Evolutionary conservation across 2,888 invertebrate genomes (phyloP), one percentile per base, ranked within the genome.

Genomic region (Andrena marginata): DNA sequence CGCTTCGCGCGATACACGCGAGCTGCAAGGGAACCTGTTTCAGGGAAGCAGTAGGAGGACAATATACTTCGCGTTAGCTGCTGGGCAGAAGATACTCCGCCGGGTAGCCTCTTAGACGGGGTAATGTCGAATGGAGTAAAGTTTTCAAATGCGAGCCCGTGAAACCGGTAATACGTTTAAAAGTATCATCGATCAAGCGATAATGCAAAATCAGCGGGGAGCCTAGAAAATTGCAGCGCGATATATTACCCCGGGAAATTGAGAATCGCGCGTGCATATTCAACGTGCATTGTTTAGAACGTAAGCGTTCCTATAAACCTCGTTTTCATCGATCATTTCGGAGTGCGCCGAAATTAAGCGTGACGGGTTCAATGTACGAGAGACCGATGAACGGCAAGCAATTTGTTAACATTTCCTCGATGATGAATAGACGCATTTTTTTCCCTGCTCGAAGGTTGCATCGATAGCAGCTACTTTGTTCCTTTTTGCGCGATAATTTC

Each of bases 211-310:
- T 16, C n/a, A 56, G 20, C 33, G 48, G 29, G 31, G 3, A 60
- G n/a, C 33, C 71, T 67, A 72, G 80, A 80, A 80, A 78, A 80
- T 80, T 67, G 79, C 80, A 23, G 33, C 10, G 71, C 80, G 54
- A 54, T 78, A 72, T 72, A 80, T 78, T 68, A 78, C 67, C 80
- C 31, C 42, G 48, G 71, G 35, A 80, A 80, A 80, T 80, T 80
- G 80, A 49, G 71, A 78, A 63, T 71, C 80, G 54, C 33, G 62
- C 67, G 72, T 80, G 79, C 78, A 78, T 80, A 80, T 80, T 80
- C 79, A 78, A 56, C 80, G 42, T 23, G 78, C 48, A 80, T 80
- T 80, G 79, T 80, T 80, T 80, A 80, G 80, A 63, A 71, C 78
- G 78, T 71, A 80, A 67, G 71, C 80, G 80, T 78, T 72, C 60